Conservation (phyloP, 2,888 invertebrate species). For the Metellina segmentata region DNA sequence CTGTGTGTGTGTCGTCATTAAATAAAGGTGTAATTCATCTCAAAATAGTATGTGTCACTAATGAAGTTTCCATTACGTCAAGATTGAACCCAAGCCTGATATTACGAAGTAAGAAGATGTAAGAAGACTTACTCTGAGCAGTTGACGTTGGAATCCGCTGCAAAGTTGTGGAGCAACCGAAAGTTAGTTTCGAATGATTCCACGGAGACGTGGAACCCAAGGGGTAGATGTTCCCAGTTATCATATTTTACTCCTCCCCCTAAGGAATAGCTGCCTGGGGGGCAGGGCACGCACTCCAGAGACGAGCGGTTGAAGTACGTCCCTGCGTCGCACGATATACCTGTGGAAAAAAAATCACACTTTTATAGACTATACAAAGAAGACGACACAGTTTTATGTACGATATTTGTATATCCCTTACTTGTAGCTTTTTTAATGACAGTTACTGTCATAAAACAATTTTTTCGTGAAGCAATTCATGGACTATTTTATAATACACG, state of each 20-base stretch:
- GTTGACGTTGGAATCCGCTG: slow-evolving; percentile 79
- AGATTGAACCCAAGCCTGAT: too few species aligned
- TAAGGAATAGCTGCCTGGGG: slow-evolving; percentile 83
- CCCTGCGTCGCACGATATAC: slow-evolving; percentile 83
- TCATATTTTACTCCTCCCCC: slow-evolving; percentile 84
- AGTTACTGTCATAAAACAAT: too few species aligned
- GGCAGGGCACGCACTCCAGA: slow-evolving; percentile 83
- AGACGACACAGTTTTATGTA: background rate
- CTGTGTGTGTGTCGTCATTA: too few species aligned
- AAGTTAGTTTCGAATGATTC: slow-evolving; percentile 79
- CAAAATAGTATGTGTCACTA: too few species aligned
- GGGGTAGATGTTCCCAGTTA: slow-evolving; percentile 83
- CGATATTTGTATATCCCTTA: too few species aligned
- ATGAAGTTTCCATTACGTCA: too few species aligned
- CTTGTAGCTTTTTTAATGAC: too few species aligned
- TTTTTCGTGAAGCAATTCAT: too few species aligned
- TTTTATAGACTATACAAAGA: background rate
- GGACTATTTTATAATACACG: too few species aligned
- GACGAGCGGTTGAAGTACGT: slow-evolving; percentile 83
- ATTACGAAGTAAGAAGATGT: too few species aligned
- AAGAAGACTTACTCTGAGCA: slow-evolving; percentile 81
- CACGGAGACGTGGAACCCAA: slow-evolving; percentile 81
- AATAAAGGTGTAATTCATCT: too few species aligned
- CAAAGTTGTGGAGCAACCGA: slow-evolving; percentile 78
- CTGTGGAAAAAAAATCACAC: slow-evolving; percentile 78